These are phyloP conservation scores for Papilio aristodemus DNA, from an alignment of 1,140 invertebrate genomes.

Conservation along the genomic window DNA sequence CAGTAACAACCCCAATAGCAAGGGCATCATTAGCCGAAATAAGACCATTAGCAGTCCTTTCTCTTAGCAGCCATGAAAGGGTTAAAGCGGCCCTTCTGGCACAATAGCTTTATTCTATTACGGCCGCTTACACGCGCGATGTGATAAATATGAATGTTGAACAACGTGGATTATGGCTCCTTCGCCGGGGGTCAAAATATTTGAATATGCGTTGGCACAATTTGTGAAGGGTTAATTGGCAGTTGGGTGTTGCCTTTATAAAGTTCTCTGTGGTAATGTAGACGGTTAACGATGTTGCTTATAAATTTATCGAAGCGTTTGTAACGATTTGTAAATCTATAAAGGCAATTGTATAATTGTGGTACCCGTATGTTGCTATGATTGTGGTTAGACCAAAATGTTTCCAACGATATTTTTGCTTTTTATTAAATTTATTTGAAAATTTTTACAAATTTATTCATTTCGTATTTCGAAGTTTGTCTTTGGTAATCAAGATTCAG, in stretches of 20 bases:
- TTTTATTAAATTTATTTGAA: too few relatives aligned
- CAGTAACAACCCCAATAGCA: conserved; percentile 65
- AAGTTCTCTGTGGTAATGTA: conserved; percentile 46
- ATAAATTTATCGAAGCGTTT: not conserved
- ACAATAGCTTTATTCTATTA: conserved; percentile 78
- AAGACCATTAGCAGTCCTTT: conserved; percentile 79
- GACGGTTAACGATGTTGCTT: conserved; percentile 33
- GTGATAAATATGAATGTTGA: conserved; percentile 80
- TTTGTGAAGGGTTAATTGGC: conserved; percentile 77
- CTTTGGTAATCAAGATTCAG: too few relatives aligned
- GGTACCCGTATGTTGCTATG: too few relatives aligned
- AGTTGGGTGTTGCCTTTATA: conserved; percentile 52
- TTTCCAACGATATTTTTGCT: too few relatives aligned
- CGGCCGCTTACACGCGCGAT: conserved; percentile 75
- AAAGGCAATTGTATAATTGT: not conserved
- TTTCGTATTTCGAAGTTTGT: too few relatives aligned
- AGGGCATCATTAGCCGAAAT: conserved; percentile 77
- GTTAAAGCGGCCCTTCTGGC: conserved; percentile 72
- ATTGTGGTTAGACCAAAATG: too few relatives aligned
- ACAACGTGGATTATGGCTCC: conserved; percentile 73
- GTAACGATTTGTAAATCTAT: conserved; percentile 18
- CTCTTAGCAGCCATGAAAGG: conserved; percentile 74
- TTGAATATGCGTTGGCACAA: conserved; percentile 74
- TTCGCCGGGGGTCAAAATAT: conserved; percentile 79
- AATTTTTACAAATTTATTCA: too few relatives aligned